These are phyloP conservation scores for Drosophila varians DNA, from an alignment of 1,140 invertebrate species.

Conservation along the genomic window DNA sequence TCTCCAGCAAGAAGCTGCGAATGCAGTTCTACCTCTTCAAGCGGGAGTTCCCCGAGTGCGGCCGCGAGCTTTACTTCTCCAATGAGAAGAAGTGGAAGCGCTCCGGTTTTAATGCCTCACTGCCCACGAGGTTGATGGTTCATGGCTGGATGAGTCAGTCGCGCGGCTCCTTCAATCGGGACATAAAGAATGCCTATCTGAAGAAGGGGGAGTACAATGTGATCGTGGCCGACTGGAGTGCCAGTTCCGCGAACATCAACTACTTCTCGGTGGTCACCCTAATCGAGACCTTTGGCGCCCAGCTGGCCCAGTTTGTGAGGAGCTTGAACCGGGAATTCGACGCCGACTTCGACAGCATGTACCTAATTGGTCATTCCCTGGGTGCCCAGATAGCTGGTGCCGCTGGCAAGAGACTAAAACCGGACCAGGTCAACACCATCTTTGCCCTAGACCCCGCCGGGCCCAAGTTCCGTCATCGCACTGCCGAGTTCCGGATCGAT, in stretches of 20 bases:
- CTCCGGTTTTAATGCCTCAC: conserved; percentile 61
- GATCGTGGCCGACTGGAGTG: conserved; percentile 87
- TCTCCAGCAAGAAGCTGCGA: conserved; percentile 34
- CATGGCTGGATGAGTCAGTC: conserved; percentile 83
- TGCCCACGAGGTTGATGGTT: conserved; percentile 73
- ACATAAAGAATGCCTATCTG: conserved; percentile 85
- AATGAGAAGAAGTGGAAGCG: conserved; percentile 18
- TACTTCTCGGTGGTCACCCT: conserved; percentile 84
- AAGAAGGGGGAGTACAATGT: conserved; percentile 86
- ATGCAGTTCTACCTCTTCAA: conserved; percentile 78
- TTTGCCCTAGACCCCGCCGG: conserved; percentile 89
- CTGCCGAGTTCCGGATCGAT: conserved; percentile 85
- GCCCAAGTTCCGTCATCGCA: conserved; percentile 86
- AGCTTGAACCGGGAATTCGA: conserved; percentile 40
- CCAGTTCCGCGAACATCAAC: conserved; percentile 84
- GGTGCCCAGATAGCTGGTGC: conserved; percentile 92
- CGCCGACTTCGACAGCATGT: conserved; percentile 84
- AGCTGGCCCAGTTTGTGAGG: conserved; percentile 77
- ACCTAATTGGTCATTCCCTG: conserved; percentile 93
- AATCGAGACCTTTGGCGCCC: conserved; percentile 83
- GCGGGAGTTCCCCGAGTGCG: conserved; percentile 60
- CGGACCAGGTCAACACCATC: conserved; percentile 85
- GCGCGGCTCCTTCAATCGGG: conserved; percentile 75
- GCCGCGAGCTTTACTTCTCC: conserved; percentile 54
- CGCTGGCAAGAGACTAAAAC: conserved; percentile 86